Conservation (phyloP, 2,888 invertebrate species). For the Lumbricus terrestris region DNA sequence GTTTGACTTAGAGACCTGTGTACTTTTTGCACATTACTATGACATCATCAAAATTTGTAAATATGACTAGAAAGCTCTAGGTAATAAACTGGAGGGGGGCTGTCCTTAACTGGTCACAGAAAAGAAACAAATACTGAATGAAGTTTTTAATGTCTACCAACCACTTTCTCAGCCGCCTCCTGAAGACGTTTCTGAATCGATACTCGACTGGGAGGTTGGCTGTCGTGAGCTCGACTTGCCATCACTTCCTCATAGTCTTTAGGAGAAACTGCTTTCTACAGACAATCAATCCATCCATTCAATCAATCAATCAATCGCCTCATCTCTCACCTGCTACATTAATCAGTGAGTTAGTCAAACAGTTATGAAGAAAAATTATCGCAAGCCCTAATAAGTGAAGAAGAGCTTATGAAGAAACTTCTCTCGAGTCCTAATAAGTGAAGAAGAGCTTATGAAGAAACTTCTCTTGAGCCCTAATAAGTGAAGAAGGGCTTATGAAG, state of each 20-base stretch:
- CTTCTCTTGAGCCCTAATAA: too few species aligned
- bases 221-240: not conserved
- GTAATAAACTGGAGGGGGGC: not conserved
- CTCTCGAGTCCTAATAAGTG: too few species aligned
- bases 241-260: conserved; percentile 18
- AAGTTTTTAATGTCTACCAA: not conserved
- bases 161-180: not conserved
- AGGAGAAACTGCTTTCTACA: conserved; percentile 18
- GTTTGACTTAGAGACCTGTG: too few species aligned
- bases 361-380: not conserved
- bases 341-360: not conserved
- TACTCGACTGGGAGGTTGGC: not conserved
- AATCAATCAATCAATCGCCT: not conserved
- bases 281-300: not conserved
- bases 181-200: not conserved
- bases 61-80: not conserved
- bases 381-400: too few species aligned
- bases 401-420: too few species aligned
- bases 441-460: not conserved
- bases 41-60: not conserved
- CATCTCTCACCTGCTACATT: too few species aligned
- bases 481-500: too few species aligned
- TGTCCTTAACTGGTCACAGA: not conserved
- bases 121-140: not conserved
- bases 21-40: not conserved